These are phyloP conservation scores for Eurystomus gularis DNA, from an alignment of 2,113 vertebrate species.

Conservation along the genomic window DNA sequence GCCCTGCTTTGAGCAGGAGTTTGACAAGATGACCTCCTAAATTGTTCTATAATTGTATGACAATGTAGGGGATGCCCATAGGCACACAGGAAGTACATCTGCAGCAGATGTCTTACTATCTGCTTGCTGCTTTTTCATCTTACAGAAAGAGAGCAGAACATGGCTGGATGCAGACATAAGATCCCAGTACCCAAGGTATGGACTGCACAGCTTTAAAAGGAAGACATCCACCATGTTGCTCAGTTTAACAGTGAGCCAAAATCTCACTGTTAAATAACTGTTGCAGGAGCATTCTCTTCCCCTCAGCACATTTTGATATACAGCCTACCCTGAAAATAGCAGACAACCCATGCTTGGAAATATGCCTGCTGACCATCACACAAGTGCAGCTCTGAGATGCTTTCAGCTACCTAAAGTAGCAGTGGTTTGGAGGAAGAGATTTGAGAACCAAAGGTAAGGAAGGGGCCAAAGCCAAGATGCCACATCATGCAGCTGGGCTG, in stretches of 20 bases:
- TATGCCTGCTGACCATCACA: not conserved
- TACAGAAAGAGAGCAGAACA: not conserved
- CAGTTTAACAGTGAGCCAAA: not conserved
- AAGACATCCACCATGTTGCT: not conserved
- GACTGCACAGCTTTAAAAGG: not conserved
- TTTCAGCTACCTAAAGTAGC: not conserved
- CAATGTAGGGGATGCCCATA: not conserved
- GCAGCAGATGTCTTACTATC: not conserved
- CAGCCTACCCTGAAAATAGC: not conserved
- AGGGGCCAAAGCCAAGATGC: not conserved
- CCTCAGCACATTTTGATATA: not conserved
- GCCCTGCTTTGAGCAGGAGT: not conserved
- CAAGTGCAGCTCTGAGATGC: not conserved
- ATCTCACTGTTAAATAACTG: not conserved
- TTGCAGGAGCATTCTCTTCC: not conserved
- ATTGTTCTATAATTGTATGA: not conserved
- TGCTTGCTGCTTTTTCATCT: not conserved
- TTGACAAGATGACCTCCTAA: not conserved
- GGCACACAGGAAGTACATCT: not conserved
- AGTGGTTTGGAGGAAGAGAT: not conserved
- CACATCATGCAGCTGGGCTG: not conserved
- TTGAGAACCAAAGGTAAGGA: not conserved
- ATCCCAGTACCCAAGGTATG: not conserved
- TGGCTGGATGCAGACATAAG: not conserved
- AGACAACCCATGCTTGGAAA: not conserved